Conservation (phyloP, 2,797 vertebrate genomes). For the Xiphorhynchus erythropygius region DNA sequence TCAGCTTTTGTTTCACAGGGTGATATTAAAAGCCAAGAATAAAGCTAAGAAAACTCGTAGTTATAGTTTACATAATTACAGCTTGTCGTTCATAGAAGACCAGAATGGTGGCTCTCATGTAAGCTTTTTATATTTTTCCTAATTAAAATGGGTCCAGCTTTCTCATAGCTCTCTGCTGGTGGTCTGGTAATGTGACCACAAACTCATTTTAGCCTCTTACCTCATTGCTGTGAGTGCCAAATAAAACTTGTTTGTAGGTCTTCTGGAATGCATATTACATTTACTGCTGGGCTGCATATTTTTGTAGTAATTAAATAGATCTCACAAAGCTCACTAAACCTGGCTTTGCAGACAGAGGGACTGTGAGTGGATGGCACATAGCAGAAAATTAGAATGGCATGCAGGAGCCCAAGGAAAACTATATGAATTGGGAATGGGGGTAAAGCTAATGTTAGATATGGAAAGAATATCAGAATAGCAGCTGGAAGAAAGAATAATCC, state of each 20-base stretch:
- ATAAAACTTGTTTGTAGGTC: conserved; percentile 48
- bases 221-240: conserved; percentile 63
- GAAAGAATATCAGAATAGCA: not conserved
- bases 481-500: not conserved
- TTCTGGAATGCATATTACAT: conserved; percentile 45
- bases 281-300: conserved; percentile 39
- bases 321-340: conserved; percentile 9
- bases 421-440: not conserved
- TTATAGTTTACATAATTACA: not conserved
- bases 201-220: conserved; percentile 65
- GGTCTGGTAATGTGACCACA: conserved; percentile 54
- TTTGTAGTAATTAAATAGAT: conserved; percentile 27
- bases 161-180: conserved; percentile 49
- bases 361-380: not conserved
- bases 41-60: not conserved
- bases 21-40: not conserved
- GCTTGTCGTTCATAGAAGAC: not conserved
- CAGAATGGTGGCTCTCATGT: not conserved
- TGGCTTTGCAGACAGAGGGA: conserved; percentile 1
- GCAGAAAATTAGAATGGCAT: conserved; percentile 38
- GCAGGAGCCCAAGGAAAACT: conserved; percentile 27
- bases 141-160: conserved; percentile 29
- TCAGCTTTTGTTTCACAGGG: not conserved
- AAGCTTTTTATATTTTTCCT: conserved; percentile 38
- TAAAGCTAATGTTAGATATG: not conserved